phyloP scores from a whole-genome alignment of 2,888 invertebrate genomes.

The Parthenolecanium corni region DNA sequence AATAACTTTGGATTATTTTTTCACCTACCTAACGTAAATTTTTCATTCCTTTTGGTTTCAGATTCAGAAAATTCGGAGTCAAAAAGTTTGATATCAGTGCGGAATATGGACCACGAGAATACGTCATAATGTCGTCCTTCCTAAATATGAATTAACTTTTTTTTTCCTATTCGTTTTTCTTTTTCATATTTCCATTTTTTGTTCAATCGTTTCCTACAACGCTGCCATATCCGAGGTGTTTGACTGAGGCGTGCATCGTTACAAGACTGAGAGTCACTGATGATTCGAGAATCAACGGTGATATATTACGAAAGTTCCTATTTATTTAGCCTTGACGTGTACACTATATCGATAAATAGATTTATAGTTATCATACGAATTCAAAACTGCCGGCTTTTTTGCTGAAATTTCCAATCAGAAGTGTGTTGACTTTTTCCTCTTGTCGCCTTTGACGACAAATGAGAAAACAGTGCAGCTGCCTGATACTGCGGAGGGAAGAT shows the following conservation, averaged over 20 bases:
- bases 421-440: no score
- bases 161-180: neutral
- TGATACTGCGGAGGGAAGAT: no score
- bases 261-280: slow-evolving; percentile 28
- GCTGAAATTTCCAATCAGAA: no score
- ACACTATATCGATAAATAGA: slow-evolving; percentile 17
- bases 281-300: slow-evolving; percentile 24
- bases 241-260: slow-evolving; percentile 19
- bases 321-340: slow-evolving; percentile 28
- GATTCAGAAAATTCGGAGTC: no score
- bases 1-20: no score
- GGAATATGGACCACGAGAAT: no score
- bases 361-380: slow-evolving; percentile 13
- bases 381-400: neutral
- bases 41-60: no score
- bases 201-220: neutral
- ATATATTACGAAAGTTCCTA: slow-evolving; percentile 28
- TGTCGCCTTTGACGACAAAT: no score
- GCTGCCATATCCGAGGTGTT: slow-evolving; percentile 10
- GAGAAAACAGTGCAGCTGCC: no score
- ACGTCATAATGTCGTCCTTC: neutral
- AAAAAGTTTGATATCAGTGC: no score
- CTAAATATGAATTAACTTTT: neutral
- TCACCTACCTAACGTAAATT: no score
- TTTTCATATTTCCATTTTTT: neutral